Evolutionary conservation across 1,140 invertebrate species (phyloP), one percentile per base, ranked within the genome.

Genomic region (Nymphalis io): DNA sequence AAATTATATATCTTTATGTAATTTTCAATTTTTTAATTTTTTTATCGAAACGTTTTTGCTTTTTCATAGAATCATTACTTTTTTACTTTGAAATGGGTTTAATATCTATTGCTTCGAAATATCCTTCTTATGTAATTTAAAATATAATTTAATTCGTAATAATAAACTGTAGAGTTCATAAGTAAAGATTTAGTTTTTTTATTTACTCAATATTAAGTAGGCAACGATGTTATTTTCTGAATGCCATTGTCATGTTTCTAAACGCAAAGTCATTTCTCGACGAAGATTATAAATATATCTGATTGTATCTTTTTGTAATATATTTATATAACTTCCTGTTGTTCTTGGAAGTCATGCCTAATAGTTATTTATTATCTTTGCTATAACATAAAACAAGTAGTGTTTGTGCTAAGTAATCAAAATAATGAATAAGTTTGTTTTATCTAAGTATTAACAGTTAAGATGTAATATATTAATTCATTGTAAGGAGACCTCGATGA

Each of bases 1-100:
- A 71, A 62, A 68, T 21, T 62, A 60, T 72, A 18, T 57, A 13
- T 42, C 20, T 20, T 18, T 65, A 44, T 18, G 8, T 51, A 63
- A 63, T 44, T 38, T 42, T 27, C 18, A 18, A 20, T 65, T 58
- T 64, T 65, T 39, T n/a, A 46, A 27, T 27, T 13, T 65, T 44
- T 65, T 44, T 58, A 57, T 23, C 27, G 51, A 65, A 5, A 57
- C 8, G 13, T 65, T 65, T 65, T 65, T 65, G 12, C 20, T 4
- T 48, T 64, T 21, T 12, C 20, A 21, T 60, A 62, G 44, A 23
- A 21, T 18, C 33, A 51, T 39, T 21, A 39, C 10, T 38, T 55
- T 55, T 57, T 51, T 38, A 61, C 23, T 1, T 11, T 18, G 18
- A 21, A 55, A 23, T 27, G 21, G 27, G 51, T 55, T 55, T 23